A percentile compares a stretch with the other conserved stretches of the same genome.
phyloP scores from a whole-genome alignment of 2,888 invertebrate species.

The Spisula solida region DNA sequence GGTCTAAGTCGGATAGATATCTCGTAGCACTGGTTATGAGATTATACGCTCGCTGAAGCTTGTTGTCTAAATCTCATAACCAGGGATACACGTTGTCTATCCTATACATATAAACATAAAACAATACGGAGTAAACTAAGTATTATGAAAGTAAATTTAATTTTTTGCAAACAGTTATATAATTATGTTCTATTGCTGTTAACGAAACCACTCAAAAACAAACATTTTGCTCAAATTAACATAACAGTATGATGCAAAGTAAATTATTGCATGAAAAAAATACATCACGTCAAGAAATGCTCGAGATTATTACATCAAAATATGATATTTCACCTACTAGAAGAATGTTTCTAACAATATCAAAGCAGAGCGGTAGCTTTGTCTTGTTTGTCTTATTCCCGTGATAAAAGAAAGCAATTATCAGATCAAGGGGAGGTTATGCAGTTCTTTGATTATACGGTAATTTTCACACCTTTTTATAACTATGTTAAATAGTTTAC shows the following conservation, averaged over 20 bases:
- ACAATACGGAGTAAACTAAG: no score
- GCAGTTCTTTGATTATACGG: not conserved
- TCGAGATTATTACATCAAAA: not conserved
- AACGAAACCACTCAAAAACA: no score
- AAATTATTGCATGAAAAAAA: not conserved
- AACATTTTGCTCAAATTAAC: no score
- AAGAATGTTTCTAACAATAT: not conserved
- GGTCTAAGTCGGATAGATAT: no score
- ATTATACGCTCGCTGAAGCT: no score
- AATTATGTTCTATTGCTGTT: no score
- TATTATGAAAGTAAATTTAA: no score
- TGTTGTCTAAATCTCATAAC: no score
- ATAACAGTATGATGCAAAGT: not conserved
- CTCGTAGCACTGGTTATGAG: no score
- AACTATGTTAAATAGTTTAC: not conserved
- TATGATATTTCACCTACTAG: not conserved
- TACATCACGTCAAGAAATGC: not conserved
- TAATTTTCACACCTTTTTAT: slow-evolving; percentile 4
- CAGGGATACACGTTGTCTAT: no score
- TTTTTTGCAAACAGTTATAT: no score
- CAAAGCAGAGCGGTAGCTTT: not conserved
- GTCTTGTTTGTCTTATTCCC: not conserved
- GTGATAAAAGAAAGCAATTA: not conserved
- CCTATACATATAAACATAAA: no score
- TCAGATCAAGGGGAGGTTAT: not conserved